These are phyloP conservation scores for Mamestra configurata DNA, from an alignment of 1,140 invertebrate species.

Conservation along the genomic window DNA sequence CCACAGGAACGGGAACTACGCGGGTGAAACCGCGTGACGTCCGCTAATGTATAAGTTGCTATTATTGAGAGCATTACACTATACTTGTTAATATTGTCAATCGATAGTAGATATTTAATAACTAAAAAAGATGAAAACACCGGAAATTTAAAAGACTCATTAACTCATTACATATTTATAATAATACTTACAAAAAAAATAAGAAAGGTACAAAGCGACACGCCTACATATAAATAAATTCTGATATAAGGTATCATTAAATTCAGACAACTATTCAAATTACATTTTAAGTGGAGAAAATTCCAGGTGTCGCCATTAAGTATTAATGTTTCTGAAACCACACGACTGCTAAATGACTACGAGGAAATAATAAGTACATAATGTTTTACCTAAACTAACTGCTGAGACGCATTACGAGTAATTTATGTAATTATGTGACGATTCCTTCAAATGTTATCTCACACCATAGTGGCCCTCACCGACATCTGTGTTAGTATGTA, in stretches of 20 bases:
- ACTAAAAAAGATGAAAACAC: no score
- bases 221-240: neutral
- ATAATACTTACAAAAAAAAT: neutral
- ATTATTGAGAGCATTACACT: no score
- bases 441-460: slow-evolving; percentile 82
- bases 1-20: no score
- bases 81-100: no score
- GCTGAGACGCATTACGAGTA: slow-evolving; percentile 68
- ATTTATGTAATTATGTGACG: slow-evolving; percentile 60
- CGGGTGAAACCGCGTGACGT: no score
- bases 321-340: slow-evolving; percentile 58
- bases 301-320: slow-evolving; percentile 55
- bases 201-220: neutral
- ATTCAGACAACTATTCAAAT: slow-evolving; percentile 56
- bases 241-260: slow-evolving; percentile 22
- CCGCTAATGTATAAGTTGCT: no score
- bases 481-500: slow-evolving; percentile 81
- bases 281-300: slow-evolving; percentile 62
- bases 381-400: slow-evolving; percentile 79
- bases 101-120: no score
- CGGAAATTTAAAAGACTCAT: no score
- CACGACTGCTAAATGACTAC: slow-evolving; percentile 48
- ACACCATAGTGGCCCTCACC: slow-evolving; percentile 81
- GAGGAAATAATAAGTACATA: slow-evolving; percentile 35
- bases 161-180: neutral